These are phyloP conservation scores for Tachysurus fulvidraco DNA, from an alignment of 2,113 vertebrate species.

Conservation along the genomic window DNA sequence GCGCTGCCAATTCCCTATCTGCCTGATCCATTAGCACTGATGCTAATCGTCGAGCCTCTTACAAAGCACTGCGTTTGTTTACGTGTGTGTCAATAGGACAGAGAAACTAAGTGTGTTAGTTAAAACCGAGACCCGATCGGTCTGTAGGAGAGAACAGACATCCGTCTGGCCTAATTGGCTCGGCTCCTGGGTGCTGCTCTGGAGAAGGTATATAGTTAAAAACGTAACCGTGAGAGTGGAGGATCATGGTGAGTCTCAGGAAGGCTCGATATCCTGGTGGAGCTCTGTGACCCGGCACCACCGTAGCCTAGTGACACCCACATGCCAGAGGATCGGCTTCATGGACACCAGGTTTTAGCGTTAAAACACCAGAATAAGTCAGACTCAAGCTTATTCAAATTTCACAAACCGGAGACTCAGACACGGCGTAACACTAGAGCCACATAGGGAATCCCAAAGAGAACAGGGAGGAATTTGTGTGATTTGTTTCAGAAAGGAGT, in stretches of 20 bases:
- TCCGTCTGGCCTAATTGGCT: constrained; percentile 45
- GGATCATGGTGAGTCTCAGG: constrained; percentile 56
- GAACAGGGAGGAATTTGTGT: constrained; percentile 23
- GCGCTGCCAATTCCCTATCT: constrained; percentile 27
- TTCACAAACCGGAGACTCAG: constrained; percentile 49
- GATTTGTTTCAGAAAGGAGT: constrained; percentile 8
- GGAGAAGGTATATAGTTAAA: constrained; percentile 42
- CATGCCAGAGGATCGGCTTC: constrained; percentile 58
- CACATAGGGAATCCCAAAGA: constrained; percentile 31
- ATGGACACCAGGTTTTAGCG: constrained; percentile 33
- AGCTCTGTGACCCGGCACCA: constrained; percentile 22
- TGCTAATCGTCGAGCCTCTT: constrained; percentile 29
- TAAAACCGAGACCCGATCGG: constrained; percentile 19
- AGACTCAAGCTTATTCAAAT: constrained; percentile 55
- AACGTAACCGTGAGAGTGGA: constrained; percentile 62
- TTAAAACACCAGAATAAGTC: constrained; percentile 43
- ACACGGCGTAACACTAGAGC: constrained; percentile 28
- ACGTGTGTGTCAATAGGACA: constrained; percentile 21
- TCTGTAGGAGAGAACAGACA: constrained; percentile 5
- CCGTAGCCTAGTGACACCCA: constrained; percentile 51
- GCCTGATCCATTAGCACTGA: constrained; percentile 38
- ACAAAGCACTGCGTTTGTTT: constrained; percentile 32
- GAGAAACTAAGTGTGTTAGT: constrained; percentile 9
- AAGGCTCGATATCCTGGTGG: constrained; percentile 52
- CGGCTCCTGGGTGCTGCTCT: constrained; percentile 41